phyloP scores from a whole-genome alignment of 2,888 invertebrate species.

The Anarsia innoxiella region DNA sequence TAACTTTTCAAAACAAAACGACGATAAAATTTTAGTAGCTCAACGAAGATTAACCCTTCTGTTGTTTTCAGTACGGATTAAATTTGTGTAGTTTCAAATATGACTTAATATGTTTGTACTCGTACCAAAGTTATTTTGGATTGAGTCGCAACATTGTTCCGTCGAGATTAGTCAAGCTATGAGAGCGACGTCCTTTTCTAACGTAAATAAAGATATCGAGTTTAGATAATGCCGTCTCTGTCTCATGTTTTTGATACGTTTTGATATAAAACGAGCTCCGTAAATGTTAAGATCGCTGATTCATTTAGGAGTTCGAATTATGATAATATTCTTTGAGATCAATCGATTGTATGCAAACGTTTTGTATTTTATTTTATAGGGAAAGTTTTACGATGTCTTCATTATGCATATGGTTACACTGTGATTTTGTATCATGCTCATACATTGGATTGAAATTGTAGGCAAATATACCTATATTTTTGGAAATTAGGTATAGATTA shows the following conservation, averaged over 20 bases:
- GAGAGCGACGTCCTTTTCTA: slow-evolving; percentile 61
- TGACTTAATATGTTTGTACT: slow-evolving; percentile 30
- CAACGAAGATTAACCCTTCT: slow-evolving; percentile 25
- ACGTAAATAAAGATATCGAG: slow-evolving; percentile 69
- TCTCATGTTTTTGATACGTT: slow-evolving; percentile 42
- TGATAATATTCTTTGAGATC: slow-evolving; percentile 14
- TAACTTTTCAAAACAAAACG: slow-evolving; percentile 16
- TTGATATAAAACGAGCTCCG: slow-evolving; percentile 34
- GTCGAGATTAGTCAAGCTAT: slow-evolving; percentile 58
- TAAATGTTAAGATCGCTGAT: slow-evolving; percentile 27
- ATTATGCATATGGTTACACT: too few species aligned
- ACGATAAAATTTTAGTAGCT: slow-evolving; percentile 14
- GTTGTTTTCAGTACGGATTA: neutral
- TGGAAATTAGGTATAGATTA: too few species aligned
- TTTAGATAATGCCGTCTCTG: slow-evolving; percentile 59
- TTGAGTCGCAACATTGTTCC: slow-evolving; percentile 67
- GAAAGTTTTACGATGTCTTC: too few species aligned
- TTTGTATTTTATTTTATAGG: slow-evolving; percentile 1
- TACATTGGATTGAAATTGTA: too few species aligned
- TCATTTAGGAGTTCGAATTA: slow-evolving; percentile 22
- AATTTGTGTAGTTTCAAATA: slow-evolving; percentile 2
- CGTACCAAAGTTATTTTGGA: slow-evolving; percentile 37
- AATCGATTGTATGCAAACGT: neutral
- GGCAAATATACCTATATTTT: too few species aligned
- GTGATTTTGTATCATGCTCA: too few species aligned